Evolutionary conservation across 64 coral and sea anemone genomes (phyloP).

Genomic region (Montipora capricornis): DNA sequence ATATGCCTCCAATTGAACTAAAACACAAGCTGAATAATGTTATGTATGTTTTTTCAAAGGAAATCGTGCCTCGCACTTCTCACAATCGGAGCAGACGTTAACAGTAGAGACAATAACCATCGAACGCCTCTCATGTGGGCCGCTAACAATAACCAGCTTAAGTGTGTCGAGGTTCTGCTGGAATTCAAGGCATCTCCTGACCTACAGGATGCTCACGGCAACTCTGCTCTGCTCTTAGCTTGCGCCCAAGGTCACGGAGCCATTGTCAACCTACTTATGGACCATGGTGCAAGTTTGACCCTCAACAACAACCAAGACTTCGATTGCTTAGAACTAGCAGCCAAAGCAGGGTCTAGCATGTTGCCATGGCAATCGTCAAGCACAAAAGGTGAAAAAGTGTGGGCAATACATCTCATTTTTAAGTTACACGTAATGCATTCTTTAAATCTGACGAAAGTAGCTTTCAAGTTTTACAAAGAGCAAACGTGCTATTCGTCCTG

Average conservation of each 20-base stretch:
- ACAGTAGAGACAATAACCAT: conserved; percentile 72
- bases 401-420: neutral
- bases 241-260: conserved; percentile 43
- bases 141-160: conserved; percentile 38
- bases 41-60: too few relatives aligned
- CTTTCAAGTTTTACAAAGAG: too few relatives aligned
- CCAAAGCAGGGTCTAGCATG: conserved; percentile 61
- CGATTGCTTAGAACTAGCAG: conserved; percentile 61
- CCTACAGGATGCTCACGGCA: neutral
- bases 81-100: conserved; percentile 73
- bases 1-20: too few relatives aligned
- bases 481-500: too few relatives aligned
- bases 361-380: conserved; percentile 70
- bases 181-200: conserved; percentile 71
- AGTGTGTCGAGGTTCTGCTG: conserved; percentile 61
- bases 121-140: conserved; percentile 82
- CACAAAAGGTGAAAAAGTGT: conserved; percentile 59
- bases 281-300: conserved; percentile 49
- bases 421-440: neutral
- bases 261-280: conserved; percentile 60
- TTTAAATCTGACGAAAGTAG: neutral
- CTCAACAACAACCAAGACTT: conserved; percentile 34
- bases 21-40: too few relatives aligned
- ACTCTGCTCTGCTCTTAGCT: conserved; percentile 72
- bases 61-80: conserved; percentile 69